Evolutionary conservation across 2,113 vertebrate species (phyloP).

Genomic region (Lucifuga dentata): DNA sequence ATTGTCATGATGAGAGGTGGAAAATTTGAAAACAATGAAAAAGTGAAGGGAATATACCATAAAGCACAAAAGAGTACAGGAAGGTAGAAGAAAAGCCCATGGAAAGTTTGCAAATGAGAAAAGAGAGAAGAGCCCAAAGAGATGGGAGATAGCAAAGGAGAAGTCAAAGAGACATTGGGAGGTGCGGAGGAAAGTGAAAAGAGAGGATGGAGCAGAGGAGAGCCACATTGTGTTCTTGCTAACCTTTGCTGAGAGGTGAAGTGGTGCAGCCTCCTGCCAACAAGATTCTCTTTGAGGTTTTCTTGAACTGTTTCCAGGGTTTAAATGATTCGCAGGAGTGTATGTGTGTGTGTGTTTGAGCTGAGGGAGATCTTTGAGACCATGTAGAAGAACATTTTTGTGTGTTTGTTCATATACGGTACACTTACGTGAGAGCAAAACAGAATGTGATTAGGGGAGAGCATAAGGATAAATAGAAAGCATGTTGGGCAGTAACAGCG

Average conservation of each 20-base stretch:
- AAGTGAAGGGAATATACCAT: neutral
- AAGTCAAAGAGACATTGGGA: neutral
- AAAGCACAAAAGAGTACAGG: slow-evolving; percentile 2
- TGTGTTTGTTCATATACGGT: neutral
- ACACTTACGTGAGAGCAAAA: neutral
- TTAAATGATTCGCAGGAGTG: slow-evolving; percentile 77
- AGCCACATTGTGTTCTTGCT: slow-evolving; percentile 67
- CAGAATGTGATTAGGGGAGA: neutral
- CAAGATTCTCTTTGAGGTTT: slow-evolving; percentile 76
- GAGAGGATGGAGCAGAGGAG: slow-evolving; percentile 42
- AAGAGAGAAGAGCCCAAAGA: neutral
- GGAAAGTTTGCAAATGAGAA: neutral
- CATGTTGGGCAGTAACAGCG: slow-evolving; percentile 1
- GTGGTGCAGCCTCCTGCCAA: slow-evolving; percentile 75
- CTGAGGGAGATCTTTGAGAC: slow-evolving; percentile 14
- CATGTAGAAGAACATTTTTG: neutral
- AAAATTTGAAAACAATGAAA: no score
- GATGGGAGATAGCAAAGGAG: neutral
- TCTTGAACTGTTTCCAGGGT: slow-evolving; percentile 74
- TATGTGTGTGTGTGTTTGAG: slow-evolving; percentile 40
- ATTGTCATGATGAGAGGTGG: no score
- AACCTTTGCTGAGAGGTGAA: slow-evolving; percentile 77
- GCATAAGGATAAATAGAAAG: neutral
- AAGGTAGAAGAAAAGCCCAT: slow-evolving; percentile 6
- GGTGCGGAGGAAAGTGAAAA: slow-evolving; percentile 38